Percentiles rank a stretch among this genome's conserved stretches.
Conservation (phyloP, 1,140 invertebrate genomes). For the Cryptotermes secundus region DNA sequence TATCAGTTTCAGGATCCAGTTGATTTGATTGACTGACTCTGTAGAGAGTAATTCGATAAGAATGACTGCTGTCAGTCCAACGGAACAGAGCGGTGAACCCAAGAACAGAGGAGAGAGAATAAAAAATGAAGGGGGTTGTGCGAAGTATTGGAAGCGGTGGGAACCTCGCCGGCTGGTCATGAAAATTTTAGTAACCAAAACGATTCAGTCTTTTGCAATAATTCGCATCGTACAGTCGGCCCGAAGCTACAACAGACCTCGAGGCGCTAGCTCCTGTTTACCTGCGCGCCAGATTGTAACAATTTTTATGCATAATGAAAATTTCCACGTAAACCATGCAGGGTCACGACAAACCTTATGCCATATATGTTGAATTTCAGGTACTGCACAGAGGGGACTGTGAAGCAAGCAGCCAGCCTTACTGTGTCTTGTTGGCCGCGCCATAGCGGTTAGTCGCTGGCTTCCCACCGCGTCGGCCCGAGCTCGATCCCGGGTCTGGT, state of each 20-base stretch:
- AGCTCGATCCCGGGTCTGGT: no score
- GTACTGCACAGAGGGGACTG: no score
- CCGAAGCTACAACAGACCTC: not conserved
- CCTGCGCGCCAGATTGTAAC: not conserved
- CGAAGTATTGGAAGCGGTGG: constrained; percentile 9
- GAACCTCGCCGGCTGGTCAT: not conserved
- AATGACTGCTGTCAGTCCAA: not conserved
- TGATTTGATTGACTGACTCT: not conserved
- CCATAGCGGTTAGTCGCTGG: no score
- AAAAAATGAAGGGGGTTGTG: not conserved
- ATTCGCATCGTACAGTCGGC: not conserved
- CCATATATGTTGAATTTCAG: no score
- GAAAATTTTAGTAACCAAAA: constrained; percentile 18
- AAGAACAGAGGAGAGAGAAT: not conserved
- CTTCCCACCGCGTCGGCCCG: no score
- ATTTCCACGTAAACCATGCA: not conserved
- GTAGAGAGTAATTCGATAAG: not conserved
- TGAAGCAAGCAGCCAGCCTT: no score
- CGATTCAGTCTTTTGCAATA: constrained; percentile 16
- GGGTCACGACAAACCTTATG: no score
- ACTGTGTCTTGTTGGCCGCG: no score
- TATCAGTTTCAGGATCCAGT: no score
- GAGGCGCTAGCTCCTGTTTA: not conserved
- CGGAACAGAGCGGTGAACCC: not conserved
- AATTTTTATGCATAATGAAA: constrained; percentile 13